These are phyloP conservation scores for Carterocephalus palaemon DNA, from an alignment of 2,888 invertebrate species.

Conservation along the genomic window DNA sequence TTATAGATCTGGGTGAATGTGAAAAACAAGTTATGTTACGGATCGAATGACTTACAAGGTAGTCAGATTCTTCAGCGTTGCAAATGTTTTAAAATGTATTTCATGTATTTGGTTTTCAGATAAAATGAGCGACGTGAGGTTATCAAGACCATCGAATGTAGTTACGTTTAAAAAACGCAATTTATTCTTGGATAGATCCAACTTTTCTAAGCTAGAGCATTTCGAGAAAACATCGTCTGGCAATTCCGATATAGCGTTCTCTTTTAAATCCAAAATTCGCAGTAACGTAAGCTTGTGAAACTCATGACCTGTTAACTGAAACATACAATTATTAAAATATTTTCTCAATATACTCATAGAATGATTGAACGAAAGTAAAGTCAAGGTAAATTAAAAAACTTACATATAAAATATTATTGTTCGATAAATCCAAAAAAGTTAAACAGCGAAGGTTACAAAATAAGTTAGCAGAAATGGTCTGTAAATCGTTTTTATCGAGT, in stretches of 20 bases:
- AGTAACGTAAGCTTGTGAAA: constrained; percentile 76
- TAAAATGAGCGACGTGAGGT: constrained; percentile 82
- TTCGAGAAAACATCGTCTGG: constrained; percentile 80
- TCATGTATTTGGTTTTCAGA: constrained; percentile 84
- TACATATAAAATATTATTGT: constrained; percentile 73
- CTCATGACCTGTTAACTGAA: constrained; percentile 76
- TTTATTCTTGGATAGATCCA: constrained; percentile 84
- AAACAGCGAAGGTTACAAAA: constrained; percentile 73
- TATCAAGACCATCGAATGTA: constrained; percentile 80
- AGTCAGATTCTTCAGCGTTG: constrained; percentile 81
- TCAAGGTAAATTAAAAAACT: constrained; percentile 38
- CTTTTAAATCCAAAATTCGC: constrained; percentile 83
- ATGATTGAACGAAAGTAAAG: neutral
- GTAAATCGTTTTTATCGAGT: constrained; percentile 76
- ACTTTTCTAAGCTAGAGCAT: constrained; percentile 79
- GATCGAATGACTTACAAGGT: constrained; percentile 80
- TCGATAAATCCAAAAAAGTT: constrained; percentile 74
- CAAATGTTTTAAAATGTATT: constrained; percentile 82
- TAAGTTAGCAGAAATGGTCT: constrained; percentile 64
- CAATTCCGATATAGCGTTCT: constrained; percentile 79
- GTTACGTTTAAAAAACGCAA: constrained; percentile 80
- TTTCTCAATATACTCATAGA: neutral
- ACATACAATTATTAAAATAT: constrained; percentile 28
- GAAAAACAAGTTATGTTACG: neutral
- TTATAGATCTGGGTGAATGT: too few species aligned